Evolutionary conservation across 2,797 vertebrate genomes (phyloP).

Genomic region (Danio kyathit): DNA sequence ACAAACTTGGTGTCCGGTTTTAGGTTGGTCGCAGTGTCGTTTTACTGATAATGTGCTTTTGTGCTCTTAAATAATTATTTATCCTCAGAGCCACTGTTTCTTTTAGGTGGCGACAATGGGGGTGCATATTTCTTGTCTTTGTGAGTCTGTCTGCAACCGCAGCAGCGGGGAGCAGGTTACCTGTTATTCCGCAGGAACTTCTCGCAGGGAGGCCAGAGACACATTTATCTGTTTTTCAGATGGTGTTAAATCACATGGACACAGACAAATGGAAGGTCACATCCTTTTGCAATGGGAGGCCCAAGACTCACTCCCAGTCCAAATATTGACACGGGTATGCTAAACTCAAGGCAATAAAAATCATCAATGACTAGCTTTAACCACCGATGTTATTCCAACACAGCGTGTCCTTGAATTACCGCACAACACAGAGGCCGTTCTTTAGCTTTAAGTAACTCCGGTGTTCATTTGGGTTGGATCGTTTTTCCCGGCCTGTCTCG

Average conservation of each 20-base stretch:
- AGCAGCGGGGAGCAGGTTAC: conserved; percentile 8
- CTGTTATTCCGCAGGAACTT: conserved; percentile 33
- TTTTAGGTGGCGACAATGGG: background rate
- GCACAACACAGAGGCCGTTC: conserved; percentile 61
- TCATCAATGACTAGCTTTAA: conserved; percentile 65
- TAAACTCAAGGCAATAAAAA: conserved; percentile 70
- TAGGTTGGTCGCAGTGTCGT: background rate
- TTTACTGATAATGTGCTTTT: conserved; percentile 33
- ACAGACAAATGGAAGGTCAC: conserved; percentile 58
- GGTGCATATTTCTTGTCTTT: conserved; percentile 9
- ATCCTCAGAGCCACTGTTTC: background rate
- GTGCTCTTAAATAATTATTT: background rate
- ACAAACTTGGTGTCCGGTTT: background rate
- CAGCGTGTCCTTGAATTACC: conserved; percentile 67
- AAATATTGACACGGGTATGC: conserved; percentile 67
- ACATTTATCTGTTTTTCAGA: conserved; percentile 50
- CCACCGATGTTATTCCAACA: conserved; percentile 60
- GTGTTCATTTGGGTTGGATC: conserved; percentile 68
- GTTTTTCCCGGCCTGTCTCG: conserved; percentile 61
- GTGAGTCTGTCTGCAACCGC: background rate
- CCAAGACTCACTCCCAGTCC: conserved; percentile 49
- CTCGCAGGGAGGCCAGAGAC: conserved; percentile 1
- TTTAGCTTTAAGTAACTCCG: conserved; percentile 52
- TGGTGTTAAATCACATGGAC: conserved; percentile 52
- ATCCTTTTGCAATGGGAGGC: conserved; percentile 53